Conservation (phyloP, 1,140 invertebrate species). For the Drosophila punjabiensis region DNA sequence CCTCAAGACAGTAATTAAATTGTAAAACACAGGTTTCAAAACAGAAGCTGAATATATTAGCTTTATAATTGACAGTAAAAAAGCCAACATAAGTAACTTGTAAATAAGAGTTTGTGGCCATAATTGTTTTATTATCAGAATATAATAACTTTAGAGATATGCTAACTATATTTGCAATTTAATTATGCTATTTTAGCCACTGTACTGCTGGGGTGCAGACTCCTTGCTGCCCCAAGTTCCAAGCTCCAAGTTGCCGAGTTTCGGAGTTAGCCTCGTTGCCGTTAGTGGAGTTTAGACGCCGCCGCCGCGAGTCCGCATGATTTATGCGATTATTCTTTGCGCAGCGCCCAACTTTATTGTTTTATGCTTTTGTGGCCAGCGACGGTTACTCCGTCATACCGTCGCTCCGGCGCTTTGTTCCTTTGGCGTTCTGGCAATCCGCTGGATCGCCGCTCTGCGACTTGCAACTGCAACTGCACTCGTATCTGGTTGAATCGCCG, state of each 20-base stretch:
- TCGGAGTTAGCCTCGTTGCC: constrained; percentile 42
- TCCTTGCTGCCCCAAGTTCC: constrained; percentile 5
- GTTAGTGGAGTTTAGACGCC: constrained; percentile 74
- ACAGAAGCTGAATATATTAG: background rate
- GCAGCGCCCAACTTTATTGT: constrained; percentile 81
- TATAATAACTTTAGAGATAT: constrained; percentile 5
- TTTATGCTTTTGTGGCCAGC: constrained; percentile 78
- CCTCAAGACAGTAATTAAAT: background rate
- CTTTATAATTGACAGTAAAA: constrained; percentile 2
- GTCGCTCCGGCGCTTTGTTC: constrained; percentile 23
- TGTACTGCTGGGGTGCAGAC: constrained; percentile 19
- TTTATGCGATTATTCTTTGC: constrained; percentile 83
- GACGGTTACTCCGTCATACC: constrained; percentile 19
- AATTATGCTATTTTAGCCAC: constrained; percentile 19
- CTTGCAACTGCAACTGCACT: constrained; percentile 59
- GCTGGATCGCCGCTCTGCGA: constrained; percentile 36
- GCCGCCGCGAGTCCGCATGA: constrained; percentile 76
- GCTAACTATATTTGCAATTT: background rate
- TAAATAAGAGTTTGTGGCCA: too few relatives aligned
- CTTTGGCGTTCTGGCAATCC: constrained; percentile 32
- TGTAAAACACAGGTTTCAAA: background rate
- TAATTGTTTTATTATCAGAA: constrained; percentile 12
- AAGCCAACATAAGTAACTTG: background rate
- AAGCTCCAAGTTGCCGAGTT: constrained; percentile 20
- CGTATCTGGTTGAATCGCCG: constrained; percentile 64